A percentile compares a stretch with the other conserved stretches of the same genome.
Conservation (phyloP, 2,888 invertebrate genomes). For the Mythimna pallens region DNA sequence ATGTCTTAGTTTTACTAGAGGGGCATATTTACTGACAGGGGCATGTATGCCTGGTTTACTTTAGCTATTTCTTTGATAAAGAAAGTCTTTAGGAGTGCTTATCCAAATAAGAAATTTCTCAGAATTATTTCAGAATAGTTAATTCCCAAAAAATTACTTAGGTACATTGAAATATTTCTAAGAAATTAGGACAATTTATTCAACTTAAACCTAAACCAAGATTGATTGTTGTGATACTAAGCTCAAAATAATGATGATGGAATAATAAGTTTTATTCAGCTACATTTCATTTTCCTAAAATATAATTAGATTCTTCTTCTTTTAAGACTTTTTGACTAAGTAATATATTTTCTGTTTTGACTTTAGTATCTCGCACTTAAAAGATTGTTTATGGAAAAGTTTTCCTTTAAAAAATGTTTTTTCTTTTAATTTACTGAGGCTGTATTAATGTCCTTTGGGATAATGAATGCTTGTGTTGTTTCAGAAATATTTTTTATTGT, state of each 20-base stretch:
- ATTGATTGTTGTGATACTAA: conserved; percentile 18
- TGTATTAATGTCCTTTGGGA: conserved; percentile 29
- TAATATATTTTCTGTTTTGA: conserved; percentile 31
- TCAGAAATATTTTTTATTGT: neutral
- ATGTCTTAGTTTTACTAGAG: too few species aligned
- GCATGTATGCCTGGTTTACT: too few species aligned
- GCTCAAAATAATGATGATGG: conserved; percentile 39
- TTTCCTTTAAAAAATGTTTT: conserved; percentile 40
- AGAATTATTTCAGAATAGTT: too few species aligned
- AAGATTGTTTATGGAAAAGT: conserved; percentile 29
- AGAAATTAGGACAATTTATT: neutral
- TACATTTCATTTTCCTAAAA: conserved; percentile 21
- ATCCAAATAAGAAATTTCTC: too few species aligned
- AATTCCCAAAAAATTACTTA: neutral
- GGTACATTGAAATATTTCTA: neutral
- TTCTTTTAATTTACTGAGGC: conserved; percentile 42
- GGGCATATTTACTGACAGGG: too few species aligned
- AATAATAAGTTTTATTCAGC: neutral
- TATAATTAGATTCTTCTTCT: conserved; percentile 21
- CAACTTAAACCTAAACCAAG: neutral
- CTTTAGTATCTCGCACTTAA: conserved; percentile 25
- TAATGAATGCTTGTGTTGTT: conserved; percentile 27
- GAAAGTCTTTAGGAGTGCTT: too few species aligned
- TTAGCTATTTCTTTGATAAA: too few species aligned
- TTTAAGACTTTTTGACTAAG: conserved; percentile 14